phyloP scores from a whole-genome alignment of 1,140 invertebrate species.

The Acyrthosiphon pisum region DNA sequence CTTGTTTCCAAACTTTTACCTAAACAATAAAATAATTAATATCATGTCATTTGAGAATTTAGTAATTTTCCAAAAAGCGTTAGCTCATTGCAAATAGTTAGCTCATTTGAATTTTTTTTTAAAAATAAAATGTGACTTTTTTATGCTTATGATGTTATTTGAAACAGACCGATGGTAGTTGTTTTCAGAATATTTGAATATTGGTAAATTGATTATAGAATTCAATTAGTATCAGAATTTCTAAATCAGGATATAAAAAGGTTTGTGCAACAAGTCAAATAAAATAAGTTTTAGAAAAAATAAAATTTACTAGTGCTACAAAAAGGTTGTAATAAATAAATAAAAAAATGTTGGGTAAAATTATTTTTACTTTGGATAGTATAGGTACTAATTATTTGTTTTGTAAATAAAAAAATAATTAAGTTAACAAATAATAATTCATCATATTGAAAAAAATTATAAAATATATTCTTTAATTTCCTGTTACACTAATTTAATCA shows the following conservation, averaged over 20 bases:
- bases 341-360: too few relatives aligned
- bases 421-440: neutral
- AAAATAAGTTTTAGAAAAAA: too few relatives aligned
- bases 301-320: too few relatives aligned
- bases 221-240: too few relatives aligned
- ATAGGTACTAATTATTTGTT: too few relatives aligned
- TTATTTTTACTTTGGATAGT: too few relatives aligned
- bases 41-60: neutral
- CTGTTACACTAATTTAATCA: too few relatives aligned
- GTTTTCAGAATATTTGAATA: neutral
- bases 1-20: neutral
- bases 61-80: neutral
- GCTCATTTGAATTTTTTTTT: neutral
- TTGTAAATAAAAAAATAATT: neutral
- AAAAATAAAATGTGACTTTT: neutral
- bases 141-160: too few relatives aligned
- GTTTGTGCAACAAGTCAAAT: too few relatives aligned
- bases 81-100: neutral
- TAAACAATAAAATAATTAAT: slow-evolving; percentile 10
- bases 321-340: too few relatives aligned
- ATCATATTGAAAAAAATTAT: neutral
- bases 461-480: too few relatives aligned
- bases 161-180: neutral
- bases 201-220: neutral
- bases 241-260: too few relatives aligned